phyloP scores from a whole-genome alignment of 2,888 invertebrate genomes.

The Chalcosyrphus nemorum region DNA sequence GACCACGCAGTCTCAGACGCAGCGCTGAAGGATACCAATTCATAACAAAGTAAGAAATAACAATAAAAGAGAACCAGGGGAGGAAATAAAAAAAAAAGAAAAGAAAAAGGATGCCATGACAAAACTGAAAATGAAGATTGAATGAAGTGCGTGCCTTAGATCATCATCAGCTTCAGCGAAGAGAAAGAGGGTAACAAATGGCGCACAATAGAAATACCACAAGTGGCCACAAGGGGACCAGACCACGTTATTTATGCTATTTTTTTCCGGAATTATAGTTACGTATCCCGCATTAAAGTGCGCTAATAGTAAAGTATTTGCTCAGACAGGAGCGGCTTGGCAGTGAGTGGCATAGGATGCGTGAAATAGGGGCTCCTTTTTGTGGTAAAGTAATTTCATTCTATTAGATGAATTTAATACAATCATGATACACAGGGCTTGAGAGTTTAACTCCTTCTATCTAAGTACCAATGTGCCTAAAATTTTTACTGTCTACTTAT shows the following conservation, averaged over 20 bases:
- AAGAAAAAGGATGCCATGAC: constrained; percentile 29
- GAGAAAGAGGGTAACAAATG: constrained; percentile 23
- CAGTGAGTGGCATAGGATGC: not conserved
- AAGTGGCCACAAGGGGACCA: constrained; percentile 24
- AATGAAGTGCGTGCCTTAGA: constrained; percentile 62
- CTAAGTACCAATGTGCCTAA: too few relatives aligned
- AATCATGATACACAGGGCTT: too few relatives aligned
- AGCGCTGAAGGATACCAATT: constrained; percentile 17
- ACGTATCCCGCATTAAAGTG: constrained; percentile 30
- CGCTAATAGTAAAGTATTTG: constrained; percentile 30
- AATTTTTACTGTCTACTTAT: too few relatives aligned
- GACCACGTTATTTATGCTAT: constrained; percentile 28
- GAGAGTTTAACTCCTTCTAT: too few relatives aligned
- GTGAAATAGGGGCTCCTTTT: too few relatives aligned
- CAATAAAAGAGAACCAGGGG: not conserved
- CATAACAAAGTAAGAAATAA: constrained; percentile 50
- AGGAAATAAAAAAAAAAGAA: not conserved
- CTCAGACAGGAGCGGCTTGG: not conserved
- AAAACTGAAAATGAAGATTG: constrained; percentile 44
- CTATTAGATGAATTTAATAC: too few relatives aligned
- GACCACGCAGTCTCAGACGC: constrained; percentile 20
- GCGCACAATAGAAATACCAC: constrained; percentile 46
- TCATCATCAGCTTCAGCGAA: constrained; percentile 33
- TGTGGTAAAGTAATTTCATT: too few relatives aligned
- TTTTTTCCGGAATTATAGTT: constrained; percentile 21